Conservation (phyloP, 2,888 invertebrate species). For the Desoria tigrina region DNA sequence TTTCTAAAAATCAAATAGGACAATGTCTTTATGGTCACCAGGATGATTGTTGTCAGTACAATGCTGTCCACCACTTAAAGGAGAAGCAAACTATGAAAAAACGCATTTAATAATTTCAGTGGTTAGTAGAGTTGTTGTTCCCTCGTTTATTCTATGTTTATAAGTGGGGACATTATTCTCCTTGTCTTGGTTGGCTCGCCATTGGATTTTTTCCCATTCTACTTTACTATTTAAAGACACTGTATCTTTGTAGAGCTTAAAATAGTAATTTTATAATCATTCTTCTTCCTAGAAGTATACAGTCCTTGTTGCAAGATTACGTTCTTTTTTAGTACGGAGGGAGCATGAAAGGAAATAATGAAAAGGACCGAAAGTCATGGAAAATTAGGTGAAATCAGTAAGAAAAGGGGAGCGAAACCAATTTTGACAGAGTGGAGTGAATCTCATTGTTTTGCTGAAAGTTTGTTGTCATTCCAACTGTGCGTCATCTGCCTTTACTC, state of each 20-base stretch:
- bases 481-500: constrained; percentile 52
- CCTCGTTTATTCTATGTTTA: neutral
- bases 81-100: too few species aligned
- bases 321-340: neutral
- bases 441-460: constrained; percentile 54
- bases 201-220: too few species aligned
- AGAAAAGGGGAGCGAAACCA: constrained; percentile 51
- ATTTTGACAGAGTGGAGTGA: constrained; percentile 54
- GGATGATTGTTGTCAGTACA: too few species aligned
- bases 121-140: neutral
- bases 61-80: too few species aligned
- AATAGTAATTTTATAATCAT: neutral
- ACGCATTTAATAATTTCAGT: too few species aligned
- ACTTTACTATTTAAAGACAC: neutral
- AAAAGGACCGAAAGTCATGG: constrained; percentile 46
- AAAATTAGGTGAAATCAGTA: constrained; percentile 53
- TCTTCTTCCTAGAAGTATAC: neutral
- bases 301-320: constrained; percentile 2
- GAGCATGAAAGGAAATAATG: constrained; percentile 25
- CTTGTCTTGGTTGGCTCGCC: constrained; percentile 9
- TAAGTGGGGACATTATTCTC: constrained; percentile 9
- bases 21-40: too few species aligned
- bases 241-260: neutral
- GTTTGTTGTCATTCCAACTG: constrained; percentile 53
- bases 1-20: too few species aligned